These are phyloP conservation scores for Lobophora halterata DNA, from an alignment of 2,888 invertebrate genomes.

Conservation along the genomic window DNA sequence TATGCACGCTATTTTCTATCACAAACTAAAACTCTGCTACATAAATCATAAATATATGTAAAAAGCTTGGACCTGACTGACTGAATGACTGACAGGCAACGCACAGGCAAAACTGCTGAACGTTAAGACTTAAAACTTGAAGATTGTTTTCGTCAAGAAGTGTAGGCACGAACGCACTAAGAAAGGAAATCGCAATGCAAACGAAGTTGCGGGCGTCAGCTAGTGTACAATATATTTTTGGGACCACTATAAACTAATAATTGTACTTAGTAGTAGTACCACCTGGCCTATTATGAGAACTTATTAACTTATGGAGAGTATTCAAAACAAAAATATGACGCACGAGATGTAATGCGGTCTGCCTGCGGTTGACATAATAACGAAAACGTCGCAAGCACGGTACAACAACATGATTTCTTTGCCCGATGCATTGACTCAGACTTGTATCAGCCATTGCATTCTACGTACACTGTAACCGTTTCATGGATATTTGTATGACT, in stretches of 20 bases:
- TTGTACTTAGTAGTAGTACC: not conserved
- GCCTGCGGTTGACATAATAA: constrained; percentile 17
- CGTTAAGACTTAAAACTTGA: too few relatives aligned
- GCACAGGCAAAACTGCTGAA: too few relatives aligned
- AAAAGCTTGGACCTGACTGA: too few relatives aligned
- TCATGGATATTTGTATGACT: constrained; percentile 58
- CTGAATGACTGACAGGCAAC: too few relatives aligned
- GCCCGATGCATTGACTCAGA: constrained; percentile 48
- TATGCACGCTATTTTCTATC: not conserved
- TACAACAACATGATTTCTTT: constrained; percentile 30
- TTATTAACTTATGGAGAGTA: constrained; percentile 2
- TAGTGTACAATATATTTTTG: too few relatives aligned
- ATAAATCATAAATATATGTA: too few relatives aligned
- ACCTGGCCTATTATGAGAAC: constrained; percentile 4
- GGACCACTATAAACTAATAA: not conserved
- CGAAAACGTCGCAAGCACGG: constrained; percentile 21
- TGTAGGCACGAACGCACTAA: too few relatives aligned
- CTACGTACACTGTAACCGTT: constrained; percentile 48
- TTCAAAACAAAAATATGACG: constrained; percentile 11
- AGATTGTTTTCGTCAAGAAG: too few relatives aligned
- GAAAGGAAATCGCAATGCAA: too few relatives aligned
- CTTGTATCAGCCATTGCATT: constrained; percentile 42
- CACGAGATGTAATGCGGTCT: constrained; percentile 18
- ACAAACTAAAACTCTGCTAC: not conserved
- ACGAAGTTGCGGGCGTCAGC: too few relatives aligned